Evolutionary conservation across 1,140 invertebrate species (phyloP), one percentile per base, ranked within the genome.

Genomic region (Eufriesea mexicana): DNA sequence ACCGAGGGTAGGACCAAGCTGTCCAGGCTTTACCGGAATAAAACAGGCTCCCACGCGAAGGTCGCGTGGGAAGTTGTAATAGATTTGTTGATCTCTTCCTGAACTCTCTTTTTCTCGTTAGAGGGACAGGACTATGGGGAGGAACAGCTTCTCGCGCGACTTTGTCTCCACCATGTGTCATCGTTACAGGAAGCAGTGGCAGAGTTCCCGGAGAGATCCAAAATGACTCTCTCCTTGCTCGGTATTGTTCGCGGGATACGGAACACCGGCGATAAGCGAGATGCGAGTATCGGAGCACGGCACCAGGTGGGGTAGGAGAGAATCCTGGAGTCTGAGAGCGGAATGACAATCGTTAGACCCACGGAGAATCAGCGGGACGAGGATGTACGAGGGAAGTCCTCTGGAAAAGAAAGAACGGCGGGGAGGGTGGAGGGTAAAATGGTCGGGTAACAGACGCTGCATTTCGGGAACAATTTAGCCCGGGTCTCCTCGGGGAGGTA

Each of bases 401-500:
- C 12, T 51, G n/a, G 42, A 14, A n/a, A 51, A 18, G 47, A 42
- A 47, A 14, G 55, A 42, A 9, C 16, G 12, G 25, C 7, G 14
- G 16, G 54, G 25, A 35, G n/a, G 25, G 64, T 35, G 51, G n/a
- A 20, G 57, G 25, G 45, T 66, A 77, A 73, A 85, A 70, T 35
- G 74, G 54, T 62, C 66, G 49, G 71, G 54, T 85, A 87, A 87
- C 79, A 74, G 86, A 88, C 66, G 75, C 51, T 71, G 82, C 83
- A 83, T 88, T 85, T 88, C 79, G 86, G 79, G 80, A 85, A 88
- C 86, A 88, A 88, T 88, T 88, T 88, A 88, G 61, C 47, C 25
- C 0, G 45, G 35, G 10, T 72, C 23, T 23, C 35, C 51, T 57
- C 49, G n/a, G 49, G 49, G 49, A 35, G n/a, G 57, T 72, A 59